Evolutionary conservation across 2,797 vertebrate genomes (phyloP).

Genomic region (Clarias laeviceps): DNA sequence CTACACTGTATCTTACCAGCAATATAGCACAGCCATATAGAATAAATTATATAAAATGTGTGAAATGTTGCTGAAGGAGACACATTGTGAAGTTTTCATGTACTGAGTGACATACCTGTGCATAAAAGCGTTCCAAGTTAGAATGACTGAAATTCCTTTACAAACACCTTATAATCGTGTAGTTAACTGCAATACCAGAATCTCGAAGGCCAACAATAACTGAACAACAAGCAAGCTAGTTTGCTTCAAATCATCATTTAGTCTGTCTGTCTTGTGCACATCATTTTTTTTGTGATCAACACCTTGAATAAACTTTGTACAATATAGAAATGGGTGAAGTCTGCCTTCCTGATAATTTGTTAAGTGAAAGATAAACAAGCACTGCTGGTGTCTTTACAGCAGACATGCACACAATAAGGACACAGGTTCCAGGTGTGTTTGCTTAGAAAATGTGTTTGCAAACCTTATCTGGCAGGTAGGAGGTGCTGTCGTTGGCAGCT

Average conservation of each 20-base stretch:
- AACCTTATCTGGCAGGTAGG: conserved; percentile 71
- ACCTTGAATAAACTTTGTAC: no score
- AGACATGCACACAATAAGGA: not conserved
- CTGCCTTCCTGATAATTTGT: not conserved
- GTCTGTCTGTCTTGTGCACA: not conserved
- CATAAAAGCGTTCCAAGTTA: not conserved
- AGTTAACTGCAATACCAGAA: not conserved
- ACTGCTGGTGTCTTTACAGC: not conserved
- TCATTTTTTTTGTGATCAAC: not conserved
- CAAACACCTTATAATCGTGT: not conserved
- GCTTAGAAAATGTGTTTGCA: conserved; percentile 35
- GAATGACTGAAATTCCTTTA: no score
- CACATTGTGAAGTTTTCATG: not conserved
- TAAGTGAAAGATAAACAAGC: not conserved
- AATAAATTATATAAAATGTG: no score
- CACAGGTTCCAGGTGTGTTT: not conserved
- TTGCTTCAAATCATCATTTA: not conserved
- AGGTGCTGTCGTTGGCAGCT: conserved; percentile 68
- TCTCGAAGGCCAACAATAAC: not conserved
- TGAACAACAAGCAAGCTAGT: not conserved
- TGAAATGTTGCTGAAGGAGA: not conserved
- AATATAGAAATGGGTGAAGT: not conserved
- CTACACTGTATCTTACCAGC: not conserved
- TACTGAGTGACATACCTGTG: not conserved
- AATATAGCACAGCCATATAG: not conserved